Conservation (phyloP, 2,113 vertebrate species). For the Pitta sordida region DNA sequence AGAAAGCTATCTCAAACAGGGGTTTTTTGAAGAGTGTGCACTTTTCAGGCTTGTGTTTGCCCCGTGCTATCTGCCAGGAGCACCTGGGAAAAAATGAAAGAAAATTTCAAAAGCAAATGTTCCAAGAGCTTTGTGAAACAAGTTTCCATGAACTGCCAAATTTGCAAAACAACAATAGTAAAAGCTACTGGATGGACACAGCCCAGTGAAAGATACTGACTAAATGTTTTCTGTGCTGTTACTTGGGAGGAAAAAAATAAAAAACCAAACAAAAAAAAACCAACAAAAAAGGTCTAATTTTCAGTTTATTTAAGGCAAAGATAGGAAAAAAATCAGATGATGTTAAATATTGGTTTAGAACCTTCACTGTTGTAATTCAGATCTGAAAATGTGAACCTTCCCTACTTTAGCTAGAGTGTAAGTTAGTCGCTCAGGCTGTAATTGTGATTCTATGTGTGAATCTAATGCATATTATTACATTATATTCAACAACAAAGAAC, state of each 20-base stretch:
- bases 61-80: neutral
- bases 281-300: neutral
- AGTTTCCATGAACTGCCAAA: neutral
- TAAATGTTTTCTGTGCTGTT: neutral
- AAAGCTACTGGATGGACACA: neutral
- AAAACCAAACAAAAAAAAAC: too few species aligned
- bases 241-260: neutral
- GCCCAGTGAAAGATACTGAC: neutral
- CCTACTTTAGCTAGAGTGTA: neutral
- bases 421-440: neutral
- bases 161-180: neutral
- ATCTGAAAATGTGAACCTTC: neutral
- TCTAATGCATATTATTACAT: neutral
- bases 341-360: constrained; percentile 12
- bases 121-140: neutral
- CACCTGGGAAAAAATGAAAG: neutral
- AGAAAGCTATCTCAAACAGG: neutral
- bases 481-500: neutral
- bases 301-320: neutral
- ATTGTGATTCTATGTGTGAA: neutral
- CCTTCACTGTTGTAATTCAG: neutral
- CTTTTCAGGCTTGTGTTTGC: constrained; percentile 17
- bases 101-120: neutral
- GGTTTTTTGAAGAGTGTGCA: neutral
- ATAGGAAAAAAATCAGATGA: neutral